These are phyloP conservation scores for Hypolimnas misippus DNA, from an alignment of 2,888 invertebrate genomes.

Conservation along the genomic window DNA sequence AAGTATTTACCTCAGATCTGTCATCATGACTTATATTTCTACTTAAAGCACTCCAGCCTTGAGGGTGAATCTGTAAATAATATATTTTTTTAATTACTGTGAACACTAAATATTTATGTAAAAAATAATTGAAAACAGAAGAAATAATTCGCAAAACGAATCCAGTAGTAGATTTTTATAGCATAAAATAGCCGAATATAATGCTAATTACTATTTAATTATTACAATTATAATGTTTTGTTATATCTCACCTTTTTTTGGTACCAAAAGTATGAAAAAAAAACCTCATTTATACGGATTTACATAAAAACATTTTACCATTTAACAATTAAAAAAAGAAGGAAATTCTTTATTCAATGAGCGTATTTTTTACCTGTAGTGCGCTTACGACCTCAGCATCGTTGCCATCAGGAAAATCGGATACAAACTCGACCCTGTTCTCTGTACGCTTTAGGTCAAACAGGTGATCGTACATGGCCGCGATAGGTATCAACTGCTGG, in stretches of 20 bases:
- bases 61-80: constrained; percentile 90
- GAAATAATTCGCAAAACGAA: no score
- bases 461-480: constrained; percentile 91
- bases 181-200: no score
- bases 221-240: no score
- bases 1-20: constrained; percentile 88
- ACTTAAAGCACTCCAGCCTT: constrained; percentile 94
- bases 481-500: constrained; percentile 91
- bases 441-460: constrained; percentile 89
- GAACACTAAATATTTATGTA: neutral
- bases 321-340: no score
- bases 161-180: no score
- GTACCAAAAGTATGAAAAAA: no score
- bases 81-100: neutral
- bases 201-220: no score
- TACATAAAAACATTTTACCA: no score
- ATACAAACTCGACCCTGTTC: constrained; percentile 95
- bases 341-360: no score
- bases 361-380: constrained; percentile 83
- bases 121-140: neutral
- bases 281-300: no score
- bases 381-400: constrained; percentile 96
- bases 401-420: constrained; percentile 93
- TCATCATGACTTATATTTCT: constrained; percentile 94
- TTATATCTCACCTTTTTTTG: no score